These are phyloP conservation scores for Cossypha dichroa DNA, from an alignment of 2,797 vertebrate genomes.

Conservation along the genomic window DNA sequence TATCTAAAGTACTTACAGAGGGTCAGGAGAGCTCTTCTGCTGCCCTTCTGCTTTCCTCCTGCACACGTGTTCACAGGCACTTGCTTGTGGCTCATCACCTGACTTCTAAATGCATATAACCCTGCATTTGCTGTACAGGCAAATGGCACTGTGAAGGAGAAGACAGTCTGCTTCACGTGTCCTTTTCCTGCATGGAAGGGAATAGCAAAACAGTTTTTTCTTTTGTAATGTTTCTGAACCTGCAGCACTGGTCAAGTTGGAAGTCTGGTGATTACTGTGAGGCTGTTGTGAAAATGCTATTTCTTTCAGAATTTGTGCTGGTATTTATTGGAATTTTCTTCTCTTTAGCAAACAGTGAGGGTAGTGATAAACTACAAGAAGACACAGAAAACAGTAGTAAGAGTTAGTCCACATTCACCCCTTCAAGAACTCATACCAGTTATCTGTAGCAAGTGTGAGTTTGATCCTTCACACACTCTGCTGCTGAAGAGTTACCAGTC, in stretches of 20 bases:
- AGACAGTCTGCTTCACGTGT: background rate
- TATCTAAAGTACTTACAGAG: background rate
- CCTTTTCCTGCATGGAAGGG: background rate
- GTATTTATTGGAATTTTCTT: slow-evolving; percentile 31
- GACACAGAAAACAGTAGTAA: slow-evolving; percentile 93
- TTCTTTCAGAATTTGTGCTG: background rate
- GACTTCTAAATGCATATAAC: background rate
- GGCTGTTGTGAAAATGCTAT: background rate
- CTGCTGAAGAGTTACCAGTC: slow-evolving; percentile 86
- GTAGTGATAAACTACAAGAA: slow-evolving; percentile 96
- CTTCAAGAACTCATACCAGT: slow-evolving; percentile 84
- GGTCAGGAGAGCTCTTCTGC: background rate
- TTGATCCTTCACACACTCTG: slow-evolving; percentile 84
- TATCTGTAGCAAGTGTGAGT: slow-evolving; percentile 96
- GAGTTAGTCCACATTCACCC: slow-evolving; percentile 88
- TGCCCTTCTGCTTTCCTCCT: background rate
- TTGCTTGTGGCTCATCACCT: accelerated
- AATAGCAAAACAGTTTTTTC: background rate
- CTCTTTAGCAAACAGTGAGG: slow-evolving; percentile 90
- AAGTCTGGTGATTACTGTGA: background rate
- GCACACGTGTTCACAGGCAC: accelerated
- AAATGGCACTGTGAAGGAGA: background rate
- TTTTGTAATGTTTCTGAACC: background rate
- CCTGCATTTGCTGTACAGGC: background rate
- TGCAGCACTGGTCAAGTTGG: background rate